Conservation (phyloP, 2,797 vertebrate species). For the Characodon lateralis region DNA sequence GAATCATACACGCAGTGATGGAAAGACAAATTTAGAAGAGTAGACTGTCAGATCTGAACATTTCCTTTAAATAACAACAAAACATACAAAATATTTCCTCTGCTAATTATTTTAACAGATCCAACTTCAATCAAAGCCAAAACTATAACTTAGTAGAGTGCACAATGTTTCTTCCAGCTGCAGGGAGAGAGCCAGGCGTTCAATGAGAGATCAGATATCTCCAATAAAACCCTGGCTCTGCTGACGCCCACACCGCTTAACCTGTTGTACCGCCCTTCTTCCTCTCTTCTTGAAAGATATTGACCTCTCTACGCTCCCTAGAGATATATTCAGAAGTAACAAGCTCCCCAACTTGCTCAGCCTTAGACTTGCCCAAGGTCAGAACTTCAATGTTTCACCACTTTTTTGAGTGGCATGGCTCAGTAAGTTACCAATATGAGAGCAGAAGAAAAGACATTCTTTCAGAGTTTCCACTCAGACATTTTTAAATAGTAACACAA, state of each 20-base stretch:
- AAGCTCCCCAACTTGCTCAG: conserved; percentile 55
- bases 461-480: conserved; percentile 79
- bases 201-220: conserved; percentile 67
- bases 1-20: conserved; percentile 3
- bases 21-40: conserved; percentile 5
- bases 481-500: conserved; percentile 60
- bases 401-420: conserved; percentile 52
- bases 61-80: conserved; percentile 6
- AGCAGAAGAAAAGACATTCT: conserved; percentile 61
- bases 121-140: conserved; percentile 30
- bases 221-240: conserved; percentile 60
- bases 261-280: conserved; percentile 40
- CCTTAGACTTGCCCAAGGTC: conserved; percentile 63
- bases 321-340: conserved; percentile 61
- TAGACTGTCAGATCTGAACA: conserved; percentile 8
- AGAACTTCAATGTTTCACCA: conserved; percentile 67
- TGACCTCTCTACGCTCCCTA: conserved; percentile 38
- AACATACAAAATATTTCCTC: conserved; percentile 14
- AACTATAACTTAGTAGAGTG: conserved; percentile 25
- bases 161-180: conserved; percentile 55
- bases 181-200: conserved; percentile 24
- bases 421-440: conserved; percentile 51
- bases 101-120: conserved; percentile 12
- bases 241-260: conserved; percentile 44
- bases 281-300: conserved; percentile 39